These are phyloP conservation scores for Labeo catla DNA, from an alignment of 2,113 vertebrate genomes.

Conservation along the genomic window DNA sequence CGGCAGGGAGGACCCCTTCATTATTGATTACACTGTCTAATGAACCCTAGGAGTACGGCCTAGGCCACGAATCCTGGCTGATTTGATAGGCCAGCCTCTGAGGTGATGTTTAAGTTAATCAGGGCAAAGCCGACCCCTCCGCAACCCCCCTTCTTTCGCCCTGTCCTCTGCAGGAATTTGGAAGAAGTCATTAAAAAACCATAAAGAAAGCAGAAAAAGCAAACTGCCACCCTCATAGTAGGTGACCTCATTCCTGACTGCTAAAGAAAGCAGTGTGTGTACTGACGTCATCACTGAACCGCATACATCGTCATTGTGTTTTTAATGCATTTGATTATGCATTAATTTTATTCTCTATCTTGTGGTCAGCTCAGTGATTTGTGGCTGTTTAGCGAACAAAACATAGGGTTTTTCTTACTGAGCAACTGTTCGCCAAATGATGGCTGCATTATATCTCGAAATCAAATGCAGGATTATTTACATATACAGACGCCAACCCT, in stretches of 20 bases:
- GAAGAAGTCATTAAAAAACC: slow-evolving; percentile 51
- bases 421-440: neutral
- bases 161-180: slow-evolving; percentile 44
- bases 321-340: neutral
- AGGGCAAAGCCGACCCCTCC: neutral
- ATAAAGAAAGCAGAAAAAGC: slow-evolving; percentile 42
- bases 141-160: neutral
- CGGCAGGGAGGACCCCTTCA: slow-evolving; percentile 81
- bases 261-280: neutral
- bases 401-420: neutral
- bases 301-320: neutral
- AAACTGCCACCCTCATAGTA: slow-evolving; percentile 3
- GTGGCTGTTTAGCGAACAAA: neutral
- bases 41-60: slow-evolving; percentile 76
- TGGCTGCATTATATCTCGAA: neutral
- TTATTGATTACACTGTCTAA: slow-evolving; percentile 88
- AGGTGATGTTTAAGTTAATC: slow-evolving; percentile 47
- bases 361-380: neutral
- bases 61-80: slow-evolving; percentile 71
- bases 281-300: neutral
- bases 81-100: slow-evolving; percentile 71
- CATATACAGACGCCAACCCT: neutral
- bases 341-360: neutral
- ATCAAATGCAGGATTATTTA: neutral
- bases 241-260: slow-evolving; percentile 45